Percentiles rank a stretch among this genome's conserved stretches.
phyloP scores from a whole-genome alignment of 2,113 vertebrate species.

The Ctenomys sociabilis region DNA sequence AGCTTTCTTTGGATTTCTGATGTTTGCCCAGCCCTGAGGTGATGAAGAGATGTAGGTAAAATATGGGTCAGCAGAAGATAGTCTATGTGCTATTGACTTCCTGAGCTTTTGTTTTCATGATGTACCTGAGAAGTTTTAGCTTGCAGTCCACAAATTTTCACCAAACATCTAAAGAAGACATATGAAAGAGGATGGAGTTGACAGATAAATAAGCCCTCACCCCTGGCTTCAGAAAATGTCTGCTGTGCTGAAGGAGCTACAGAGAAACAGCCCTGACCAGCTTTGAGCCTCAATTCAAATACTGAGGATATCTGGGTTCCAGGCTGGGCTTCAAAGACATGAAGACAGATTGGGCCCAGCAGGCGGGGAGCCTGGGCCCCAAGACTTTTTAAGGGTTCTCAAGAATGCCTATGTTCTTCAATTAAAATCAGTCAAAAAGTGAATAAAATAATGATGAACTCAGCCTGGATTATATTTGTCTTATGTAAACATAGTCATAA shows the following conservation, averaged over 20 bases:
- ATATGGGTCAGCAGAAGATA: background rate
- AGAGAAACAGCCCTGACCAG: background rate
- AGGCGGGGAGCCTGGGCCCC: background rate
- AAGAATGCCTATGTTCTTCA: background rate
- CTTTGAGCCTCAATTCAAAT: rapidly evolving
- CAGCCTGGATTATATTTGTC: background rate
- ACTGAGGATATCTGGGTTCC: background rate
- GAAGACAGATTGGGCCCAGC: rapidly evolving
- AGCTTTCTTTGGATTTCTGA: background rate
- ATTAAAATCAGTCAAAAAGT: background rate
- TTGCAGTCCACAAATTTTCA: background rate
- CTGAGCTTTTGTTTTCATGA: background rate
- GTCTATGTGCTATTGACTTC: background rate
- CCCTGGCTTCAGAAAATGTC: background rate
- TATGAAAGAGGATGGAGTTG: background rate
- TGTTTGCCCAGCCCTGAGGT: background rate
- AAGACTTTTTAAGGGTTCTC: background rate
- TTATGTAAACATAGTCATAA: background rate
- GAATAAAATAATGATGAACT: background rate
- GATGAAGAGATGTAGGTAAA: too few species aligned
- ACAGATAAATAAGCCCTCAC: background rate
- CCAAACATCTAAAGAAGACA: background rate
- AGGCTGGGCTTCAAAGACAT: background rate
- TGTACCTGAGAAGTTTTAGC: background rate
- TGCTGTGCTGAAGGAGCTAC: background rate